Percentiles rank a stretch among this genome's conserved stretches.
Conservation (phyloP, 2,888 invertebrate genomes). For the Siphonodentalium dalli region DNA sequence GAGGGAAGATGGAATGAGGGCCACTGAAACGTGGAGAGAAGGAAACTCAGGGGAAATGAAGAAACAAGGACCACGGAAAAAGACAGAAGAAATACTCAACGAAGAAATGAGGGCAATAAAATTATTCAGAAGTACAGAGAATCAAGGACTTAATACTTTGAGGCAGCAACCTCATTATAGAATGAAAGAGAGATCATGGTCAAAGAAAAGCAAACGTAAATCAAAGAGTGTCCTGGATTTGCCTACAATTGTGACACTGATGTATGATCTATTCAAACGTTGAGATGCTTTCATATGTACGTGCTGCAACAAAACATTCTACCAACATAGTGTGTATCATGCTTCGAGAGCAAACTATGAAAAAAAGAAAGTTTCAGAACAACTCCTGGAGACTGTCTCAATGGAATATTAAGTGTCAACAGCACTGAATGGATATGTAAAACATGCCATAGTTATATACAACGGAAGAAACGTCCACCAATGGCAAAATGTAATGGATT, state of each 20-base stretch:
- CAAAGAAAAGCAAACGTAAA: too few species aligned
- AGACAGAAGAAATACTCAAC: too few species aligned
- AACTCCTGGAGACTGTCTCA: constrained; percentile 8
- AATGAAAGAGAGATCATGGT: too few species aligned
- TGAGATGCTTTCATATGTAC: constrained; percentile 19
- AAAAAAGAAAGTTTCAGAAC: constrained; percentile 3
- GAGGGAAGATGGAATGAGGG: background rate
- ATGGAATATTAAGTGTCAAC: constrained; percentile 2
- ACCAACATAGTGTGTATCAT: constrained; percentile 19
- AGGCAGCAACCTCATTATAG: too few species aligned
- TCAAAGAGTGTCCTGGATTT: too few species aligned
- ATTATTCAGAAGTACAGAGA: too few species aligned
- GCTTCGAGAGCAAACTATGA: background rate
- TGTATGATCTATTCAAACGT: constrained; percentile 7
- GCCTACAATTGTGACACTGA: too few species aligned
- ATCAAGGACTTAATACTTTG: too few species aligned
- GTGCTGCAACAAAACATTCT: constrained; percentile 16
- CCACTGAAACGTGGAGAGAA: too few species aligned
- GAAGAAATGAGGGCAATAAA: too few species aligned
- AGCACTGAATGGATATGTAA: constrained; percentile 22
- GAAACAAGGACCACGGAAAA: too few species aligned
- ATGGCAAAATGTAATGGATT: constrained; percentile 21
- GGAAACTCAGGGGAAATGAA: too few species aligned
- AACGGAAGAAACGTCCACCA: constrained; percentile 7
- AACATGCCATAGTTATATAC: constrained; percentile 20